Percentiles rank a stretch among this genome's conserved stretches.
phyloP scores from a whole-genome alignment of 2,888 invertebrate genomes.

The Lutraria lutraria region DNA sequence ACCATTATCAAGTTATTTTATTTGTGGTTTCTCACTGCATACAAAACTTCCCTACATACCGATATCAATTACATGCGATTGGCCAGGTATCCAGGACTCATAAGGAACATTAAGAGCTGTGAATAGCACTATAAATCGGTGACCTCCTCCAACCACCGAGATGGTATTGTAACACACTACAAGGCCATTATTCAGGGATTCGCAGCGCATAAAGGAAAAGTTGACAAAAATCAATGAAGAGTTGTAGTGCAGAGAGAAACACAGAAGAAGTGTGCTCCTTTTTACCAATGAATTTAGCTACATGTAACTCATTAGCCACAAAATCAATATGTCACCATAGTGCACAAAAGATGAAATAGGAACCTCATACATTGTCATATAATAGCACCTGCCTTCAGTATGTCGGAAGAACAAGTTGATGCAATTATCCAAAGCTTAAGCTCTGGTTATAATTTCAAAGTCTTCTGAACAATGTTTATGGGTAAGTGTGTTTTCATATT shows the following conservation, averaged over 20 bases:
- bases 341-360: constrained; percentile 34
- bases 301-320: constrained; percentile 44
- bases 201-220: constrained; percentile 20
- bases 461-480: neutral
- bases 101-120: neutral
- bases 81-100: neutral
- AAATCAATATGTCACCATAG: constrained; percentile 45
- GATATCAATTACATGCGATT: neutral
- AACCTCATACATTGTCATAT: constrained; percentile 16
- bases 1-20: neutral
- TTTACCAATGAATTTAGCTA: constrained; percentile 27
- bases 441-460: neutral
- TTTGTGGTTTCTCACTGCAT: neutral
- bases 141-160: constrained; percentile 5
- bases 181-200: constrained; percentile 1
- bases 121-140: neutral
- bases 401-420: neutral
- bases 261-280: constrained; percentile 38
- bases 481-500: neutral
- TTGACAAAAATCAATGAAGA: constrained; percentile 21
- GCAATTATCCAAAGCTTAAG: neutral
- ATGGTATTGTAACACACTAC: constrained; percentile 15
- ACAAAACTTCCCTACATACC: neutral
- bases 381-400: constrained; percentile 12
- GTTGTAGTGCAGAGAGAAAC: constrained; percentile 13